Conservation (phyloP, 2,888 invertebrate species). For the Eupithecia inturbata region DNA sequence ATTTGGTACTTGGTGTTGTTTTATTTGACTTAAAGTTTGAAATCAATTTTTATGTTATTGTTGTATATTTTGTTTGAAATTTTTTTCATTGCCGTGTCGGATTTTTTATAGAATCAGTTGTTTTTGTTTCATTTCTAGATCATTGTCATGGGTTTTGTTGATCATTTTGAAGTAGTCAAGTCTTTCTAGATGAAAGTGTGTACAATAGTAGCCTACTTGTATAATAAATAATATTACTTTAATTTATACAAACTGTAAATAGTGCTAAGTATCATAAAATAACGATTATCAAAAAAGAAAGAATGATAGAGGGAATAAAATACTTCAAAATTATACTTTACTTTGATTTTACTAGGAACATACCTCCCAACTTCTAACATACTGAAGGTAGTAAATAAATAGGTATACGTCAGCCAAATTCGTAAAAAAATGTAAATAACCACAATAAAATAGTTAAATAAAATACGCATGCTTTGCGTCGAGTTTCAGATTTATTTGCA, state of each 20-base stretch:
- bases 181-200: constrained; percentile 72
- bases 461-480: no score
- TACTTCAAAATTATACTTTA: constrained; percentile 63
- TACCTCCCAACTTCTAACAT: neutral
- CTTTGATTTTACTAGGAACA: constrained; percentile 57
- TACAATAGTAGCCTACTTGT: constrained; percentile 80
- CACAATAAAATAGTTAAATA: no score
- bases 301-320: constrained; percentile 82
- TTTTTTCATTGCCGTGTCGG: constrained; percentile 63
- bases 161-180: constrained; percentile 67
- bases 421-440: no score
- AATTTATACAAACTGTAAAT: constrained; percentile 84
- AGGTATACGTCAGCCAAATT: neutral
- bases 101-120: constrained; percentile 55
- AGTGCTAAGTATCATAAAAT: constrained; percentile 77
- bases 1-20: constrained; percentile 80
- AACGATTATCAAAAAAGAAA: constrained; percentile 80
- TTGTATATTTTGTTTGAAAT: constrained; percentile 60
- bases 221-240: constrained; percentile 79
- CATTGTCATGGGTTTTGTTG: constrained; percentile 48
- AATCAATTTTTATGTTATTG: constrained; percentile 64
- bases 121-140: constrained; percentile 53
- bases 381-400: neutral
- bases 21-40: constrained; percentile 55
- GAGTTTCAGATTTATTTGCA: no score